Percentiles rank a stretch among this genome's conserved stretches.
phyloP scores from a whole-genome alignment of 2,888 invertebrate genomes.

The Sphinx pinastri region DNA sequence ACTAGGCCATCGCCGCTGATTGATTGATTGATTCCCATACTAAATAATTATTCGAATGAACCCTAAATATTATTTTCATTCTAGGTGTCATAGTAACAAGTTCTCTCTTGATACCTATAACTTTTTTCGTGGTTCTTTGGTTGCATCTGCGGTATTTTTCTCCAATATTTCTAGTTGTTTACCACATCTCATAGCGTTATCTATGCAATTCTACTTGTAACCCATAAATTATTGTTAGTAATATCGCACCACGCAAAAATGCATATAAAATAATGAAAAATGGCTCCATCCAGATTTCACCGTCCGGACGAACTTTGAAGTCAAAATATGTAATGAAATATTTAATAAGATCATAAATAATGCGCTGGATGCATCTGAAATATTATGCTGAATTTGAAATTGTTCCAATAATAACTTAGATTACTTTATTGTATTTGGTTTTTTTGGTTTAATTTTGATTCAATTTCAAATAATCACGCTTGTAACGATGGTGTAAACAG shows the following conservation, averaged over 20 bases:
- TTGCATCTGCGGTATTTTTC: no score
- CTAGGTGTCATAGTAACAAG: no score
- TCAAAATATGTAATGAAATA: conserved; percentile 27
- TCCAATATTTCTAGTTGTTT: not conserved
- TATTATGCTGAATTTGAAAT: not conserved
- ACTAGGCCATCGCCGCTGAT: no score
- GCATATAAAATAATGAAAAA: conserved; percentile 8
- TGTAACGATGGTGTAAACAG: no score
- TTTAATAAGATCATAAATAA: conserved; percentile 24
- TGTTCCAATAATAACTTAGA: conserved; percentile 16
- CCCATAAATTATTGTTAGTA: not conserved
- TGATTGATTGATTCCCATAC: no score
- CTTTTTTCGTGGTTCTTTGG: no score
- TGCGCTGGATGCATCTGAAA: not conserved
- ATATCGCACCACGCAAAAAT: not conserved
- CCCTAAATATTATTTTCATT: no score
- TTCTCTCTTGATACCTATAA: no score
- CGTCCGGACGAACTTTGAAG: conserved; percentile 1
- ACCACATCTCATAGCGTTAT: not conserved
- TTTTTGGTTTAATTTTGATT: no score
- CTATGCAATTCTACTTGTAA: not conserved
- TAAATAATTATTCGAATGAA: no score
- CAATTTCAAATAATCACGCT: no score
- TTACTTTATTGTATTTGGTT: not conserved
- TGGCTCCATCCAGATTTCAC: not conserved